Conservation (phyloP, 92 coral and sea anemone species). For the Phenganax subtilis region DNA sequence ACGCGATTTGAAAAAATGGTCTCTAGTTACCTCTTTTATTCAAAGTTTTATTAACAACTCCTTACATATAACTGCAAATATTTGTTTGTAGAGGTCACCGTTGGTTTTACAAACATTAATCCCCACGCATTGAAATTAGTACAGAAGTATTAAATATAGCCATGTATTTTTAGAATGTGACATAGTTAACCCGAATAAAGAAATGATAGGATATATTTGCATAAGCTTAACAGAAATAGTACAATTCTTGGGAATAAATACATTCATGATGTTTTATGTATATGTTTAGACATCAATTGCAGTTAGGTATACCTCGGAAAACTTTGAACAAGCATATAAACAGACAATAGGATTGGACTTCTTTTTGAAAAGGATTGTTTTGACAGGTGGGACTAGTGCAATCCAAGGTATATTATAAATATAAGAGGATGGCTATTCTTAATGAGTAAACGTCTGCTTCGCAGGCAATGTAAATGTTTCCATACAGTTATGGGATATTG, state of each 20-base stretch:
- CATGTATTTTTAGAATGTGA: too few species aligned
- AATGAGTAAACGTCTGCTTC: not conserved
- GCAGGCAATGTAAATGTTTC: constrained; percentile 85
- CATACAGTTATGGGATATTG: constrained; percentile 97
- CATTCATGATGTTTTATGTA: not conserved
- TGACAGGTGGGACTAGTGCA: constrained; percentile 61
- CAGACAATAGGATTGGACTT: constrained; percentile 92
- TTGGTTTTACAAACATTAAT: too few species aligned
- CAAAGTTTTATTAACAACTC: too few species aligned
- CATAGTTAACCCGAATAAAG: too few species aligned
- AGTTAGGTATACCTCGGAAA: constrained; percentile 84
- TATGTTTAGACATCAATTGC: constrained; percentile 80
- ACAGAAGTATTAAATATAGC: too few species aligned
- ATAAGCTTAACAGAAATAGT: not conserved
- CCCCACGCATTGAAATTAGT: too few species aligned
- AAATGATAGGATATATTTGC: too few species aligned
- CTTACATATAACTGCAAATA: too few species aligned
- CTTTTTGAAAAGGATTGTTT: constrained; percentile 76
- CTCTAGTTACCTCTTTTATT: too few species aligned
- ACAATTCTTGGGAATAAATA: too few species aligned
- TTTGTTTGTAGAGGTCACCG: too few species aligned
- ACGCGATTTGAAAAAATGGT: not conserved
- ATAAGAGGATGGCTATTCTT: not conserved
- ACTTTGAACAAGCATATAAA: constrained; percentile 87
- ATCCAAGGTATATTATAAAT: too few species aligned